Base-by-base conservation (phyloP, 2,797 vertebrate species). In the Pempheris klunzingeri region DNA sequence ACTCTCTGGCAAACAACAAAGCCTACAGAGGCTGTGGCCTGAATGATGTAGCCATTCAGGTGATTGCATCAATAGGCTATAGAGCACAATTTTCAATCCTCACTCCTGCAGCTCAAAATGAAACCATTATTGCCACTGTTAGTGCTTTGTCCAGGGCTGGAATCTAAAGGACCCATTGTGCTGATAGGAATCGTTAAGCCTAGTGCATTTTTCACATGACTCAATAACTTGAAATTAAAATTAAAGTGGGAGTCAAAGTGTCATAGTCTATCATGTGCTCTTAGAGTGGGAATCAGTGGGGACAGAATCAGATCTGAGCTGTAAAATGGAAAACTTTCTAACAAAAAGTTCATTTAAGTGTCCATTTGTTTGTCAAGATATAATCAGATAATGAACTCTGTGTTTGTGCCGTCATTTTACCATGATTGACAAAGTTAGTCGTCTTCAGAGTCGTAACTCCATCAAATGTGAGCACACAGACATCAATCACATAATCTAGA, bases 21-120 rank as follows among this genome's bases (percentile, higher is more conserved):
- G 24, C 38, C 43, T 36, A 30, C 54, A 4, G 54, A 64, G 20
- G 55, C 61, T 17, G 41, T 61, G 53, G 53, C 14, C 63, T 58
- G 67, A 85, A 78, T 12, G 77, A 82, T 72, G 78, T 47, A 32
- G 60, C 71, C 78, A 77, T 79, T 78, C 73, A 78, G 38, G 43
- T 80, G 76, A 86, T 80, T 83, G 71, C 72, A 82, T 79, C 76
- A 72, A 77, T 70, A 78, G 81, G 78, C 0, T 38, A 47, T 72
- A 1, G 57, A 69, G 55, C 64, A 30, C 77, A 69, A 53, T 87
- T 74, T 78, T 58, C 75, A 64, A 24, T 49, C 44, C 63, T 68
- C 36, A 3, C 59, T 63, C 63, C 52, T 4, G 47, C 38, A 15
- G 63, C 44, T 59, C 77, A 50, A 74, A 78, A 78, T 78, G 54